Conservation (phyloP, 2,888 invertebrate genomes). For the Noctua pronuba region DNA sequence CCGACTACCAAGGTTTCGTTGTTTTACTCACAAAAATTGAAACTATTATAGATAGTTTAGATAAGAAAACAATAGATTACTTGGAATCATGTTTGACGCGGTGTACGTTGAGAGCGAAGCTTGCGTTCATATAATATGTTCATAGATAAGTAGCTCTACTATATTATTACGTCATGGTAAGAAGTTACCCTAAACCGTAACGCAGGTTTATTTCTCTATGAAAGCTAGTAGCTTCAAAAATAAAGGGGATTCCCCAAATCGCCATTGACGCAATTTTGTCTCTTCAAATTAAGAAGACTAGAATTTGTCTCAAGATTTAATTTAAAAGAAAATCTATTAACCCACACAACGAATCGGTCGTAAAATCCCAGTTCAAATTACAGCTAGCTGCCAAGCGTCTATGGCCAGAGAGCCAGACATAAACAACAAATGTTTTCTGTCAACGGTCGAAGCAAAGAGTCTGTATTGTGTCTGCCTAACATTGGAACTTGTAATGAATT, state of each 20-base stretch:
- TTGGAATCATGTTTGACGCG: conserved; percentile 31
- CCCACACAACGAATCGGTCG: conserved; percentile 20
- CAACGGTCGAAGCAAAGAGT: not conserved
- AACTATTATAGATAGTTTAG: conserved; percentile 57
- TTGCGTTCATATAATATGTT: not conserved
- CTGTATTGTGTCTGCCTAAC: not conserved
- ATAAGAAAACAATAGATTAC: conserved; percentile 56
- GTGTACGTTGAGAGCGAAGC: not conserved
- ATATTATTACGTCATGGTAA: conserved; percentile 4
- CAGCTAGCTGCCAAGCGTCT: conserved; percentile 49
- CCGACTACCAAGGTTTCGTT: conserved; percentile 54
- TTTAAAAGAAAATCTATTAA: conserved; percentile 5
- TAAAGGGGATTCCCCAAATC: conserved; percentile 9
- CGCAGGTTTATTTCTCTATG: not conserved
- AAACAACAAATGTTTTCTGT: conserved; percentile 52
- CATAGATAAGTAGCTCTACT: not conserved
- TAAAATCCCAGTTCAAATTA: conserved; percentile 49
- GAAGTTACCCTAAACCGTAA: not conserved
- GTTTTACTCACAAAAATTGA: conserved; percentile 58
- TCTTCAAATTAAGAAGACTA: not conserved
- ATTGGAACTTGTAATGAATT: conserved; percentile 6
- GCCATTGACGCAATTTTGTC: not conserved
- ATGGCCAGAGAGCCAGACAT: conserved; percentile 33
- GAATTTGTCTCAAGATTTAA: conserved; percentile 15
- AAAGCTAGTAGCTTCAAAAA: not conserved